Evolutionary conservation across 2,113 vertebrate species (phyloP), one percentile per base, ranked within the genome.

Genomic region (Heterochromis multidens): DNA sequence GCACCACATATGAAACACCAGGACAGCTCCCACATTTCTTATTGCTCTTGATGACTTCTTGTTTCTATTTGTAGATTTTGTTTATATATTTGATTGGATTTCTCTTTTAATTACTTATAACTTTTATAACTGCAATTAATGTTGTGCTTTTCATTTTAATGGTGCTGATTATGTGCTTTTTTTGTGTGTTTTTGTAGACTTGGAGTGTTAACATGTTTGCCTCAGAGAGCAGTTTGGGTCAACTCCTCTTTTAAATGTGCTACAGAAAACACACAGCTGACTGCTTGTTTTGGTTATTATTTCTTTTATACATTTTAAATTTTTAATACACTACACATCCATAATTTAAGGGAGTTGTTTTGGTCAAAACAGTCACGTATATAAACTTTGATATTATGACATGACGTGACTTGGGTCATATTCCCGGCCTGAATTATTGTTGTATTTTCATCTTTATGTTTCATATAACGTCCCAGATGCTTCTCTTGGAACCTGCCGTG

Each of bases 111-210:
- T 33, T 62, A 33, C 9, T 12, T 19, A 33, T 2, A 21, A 62
- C 9, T 2, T 61, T 31, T 3, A 0, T 31, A 61, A 31, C 0
- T 11, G 0, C 5, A 0, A 62, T 62, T 62, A 33, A 0, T 62
- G n/a, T n/a, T n/a, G n/a, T n/a, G n/a, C 31, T 23, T 37, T 37
- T 65, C 33, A 21, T 23, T 40, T 2, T 23, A 63, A 23, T 65
- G 0, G 16, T 13, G 14, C 29, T 5, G 62, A 40, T 40, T 65
- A 23, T 8, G 2, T 65, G 13, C 13, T 5, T 46, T 46, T 16
- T 40, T 10, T 33, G 31, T 40, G 61, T 63, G 61, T 37, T 63
- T 63, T 63, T 63, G 10, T 9, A 29, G 14, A 60, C 14, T 60
- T 2, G 16, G 16, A 5, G n/a, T 43, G 16, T 23, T n/a, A 6